Percentiles rank a stretch among this genome's conserved stretches.
phyloP scores from a whole-genome alignment of 2,888 invertebrate species.

The Salticus scenicus region DNA sequence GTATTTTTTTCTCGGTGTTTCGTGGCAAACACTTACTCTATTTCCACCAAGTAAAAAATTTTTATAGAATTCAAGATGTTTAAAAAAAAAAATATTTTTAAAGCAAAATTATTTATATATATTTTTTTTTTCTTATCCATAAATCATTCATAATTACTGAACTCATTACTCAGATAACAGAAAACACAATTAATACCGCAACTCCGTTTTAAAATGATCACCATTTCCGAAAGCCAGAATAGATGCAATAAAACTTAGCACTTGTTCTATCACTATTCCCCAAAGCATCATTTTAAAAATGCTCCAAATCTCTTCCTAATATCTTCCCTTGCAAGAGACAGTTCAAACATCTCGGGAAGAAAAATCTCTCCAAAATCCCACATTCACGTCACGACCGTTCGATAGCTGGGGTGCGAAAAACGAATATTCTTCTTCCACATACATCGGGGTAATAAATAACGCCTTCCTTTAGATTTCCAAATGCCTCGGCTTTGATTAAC shows the following conservation, averaged over 20 bases:
- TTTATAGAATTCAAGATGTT: too few relatives aligned
- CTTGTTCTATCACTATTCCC: background rate
- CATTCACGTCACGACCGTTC: conserved; percentile 15
- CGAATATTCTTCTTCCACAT: conserved; percentile 26
- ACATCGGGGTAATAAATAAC: conserved; percentile 55
- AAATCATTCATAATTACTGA: too few relatives aligned
- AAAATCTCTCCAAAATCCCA: background rate
- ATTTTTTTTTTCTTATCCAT: too few relatives aligned
- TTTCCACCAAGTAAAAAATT: too few relatives aligned
- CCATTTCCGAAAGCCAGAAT: too few relatives aligned
- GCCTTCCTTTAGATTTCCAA: conserved; percentile 46
- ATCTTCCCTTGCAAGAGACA: background rate
- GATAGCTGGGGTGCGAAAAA: conserved; percentile 45
- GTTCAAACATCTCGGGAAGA: background rate
- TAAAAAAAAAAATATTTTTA: too few relatives aligned
- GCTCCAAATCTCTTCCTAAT: conserved; percentile 3
- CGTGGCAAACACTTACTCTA: too few relatives aligned
- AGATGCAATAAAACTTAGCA: background rate
- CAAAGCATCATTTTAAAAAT: background rate
- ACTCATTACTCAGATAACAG: too few relatives aligned
- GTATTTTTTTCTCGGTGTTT: too few relatives aligned
- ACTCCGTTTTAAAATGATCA: too few relatives aligned
- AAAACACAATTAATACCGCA: too few relatives aligned
- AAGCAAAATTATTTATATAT: too few relatives aligned
- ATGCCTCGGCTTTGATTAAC: conserved; percentile 60